Percentiles rank a stretch among this genome's conserved stretches.
Evolutionary conservation across 2,113 vertebrate genomes (phyloP).

Genomic region (Embiotoca jacksoni): DNA sequence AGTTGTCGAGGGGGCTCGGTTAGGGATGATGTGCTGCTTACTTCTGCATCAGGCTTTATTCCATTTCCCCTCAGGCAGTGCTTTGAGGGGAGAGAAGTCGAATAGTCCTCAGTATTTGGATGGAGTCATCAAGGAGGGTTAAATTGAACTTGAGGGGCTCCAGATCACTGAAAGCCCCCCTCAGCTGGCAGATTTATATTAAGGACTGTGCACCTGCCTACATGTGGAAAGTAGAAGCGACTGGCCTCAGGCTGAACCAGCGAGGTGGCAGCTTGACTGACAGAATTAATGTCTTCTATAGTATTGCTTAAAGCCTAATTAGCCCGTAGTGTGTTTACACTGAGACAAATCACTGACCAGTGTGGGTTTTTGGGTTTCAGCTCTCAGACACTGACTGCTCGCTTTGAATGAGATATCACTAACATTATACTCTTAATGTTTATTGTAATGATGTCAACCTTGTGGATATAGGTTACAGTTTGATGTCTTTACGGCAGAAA

Average conservation of each 20-base stretch:
- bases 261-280: slow-evolving; percentile 27
- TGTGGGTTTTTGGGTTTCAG: slow-evolving; percentile 17
- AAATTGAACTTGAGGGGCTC: too few relatives aligned
- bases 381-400: neutral
- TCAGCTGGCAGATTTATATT: neutral
- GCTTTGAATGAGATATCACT: slow-evolving; percentile 43
- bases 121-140: too few relatives aligned
- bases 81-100: too few relatives aligned
- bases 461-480: slow-evolving; percentile 54
- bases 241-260: slow-evolving; percentile 24
- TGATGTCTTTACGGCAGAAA: slow-evolving; percentile 58
- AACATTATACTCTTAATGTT: slow-evolving; percentile 41
- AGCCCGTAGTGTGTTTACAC: slow-evolving; percentile 31
- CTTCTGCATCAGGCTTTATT: slow-evolving; percentile 11
- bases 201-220: slow-evolving; percentile 64
- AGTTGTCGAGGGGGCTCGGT: neutral
- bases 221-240: slow-evolving; percentile 8
- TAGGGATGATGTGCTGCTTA: neutral
- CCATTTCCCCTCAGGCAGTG: too few relatives aligned
- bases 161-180: neutral
- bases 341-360: slow-evolving; percentile 27
- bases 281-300: slow-evolving; percentile 39
- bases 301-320: slow-evolving; percentile 49
- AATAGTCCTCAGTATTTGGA: too few relatives aligned
- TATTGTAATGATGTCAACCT: slow-evolving; percentile 60